Percentiles rank a stretch among this genome's conserved stretches.
These are phyloP conservation scores for Pseudopodoces humilis DNA, from an alignment of 2,113 vertebrate species.

Conservation along the genomic window DNA sequence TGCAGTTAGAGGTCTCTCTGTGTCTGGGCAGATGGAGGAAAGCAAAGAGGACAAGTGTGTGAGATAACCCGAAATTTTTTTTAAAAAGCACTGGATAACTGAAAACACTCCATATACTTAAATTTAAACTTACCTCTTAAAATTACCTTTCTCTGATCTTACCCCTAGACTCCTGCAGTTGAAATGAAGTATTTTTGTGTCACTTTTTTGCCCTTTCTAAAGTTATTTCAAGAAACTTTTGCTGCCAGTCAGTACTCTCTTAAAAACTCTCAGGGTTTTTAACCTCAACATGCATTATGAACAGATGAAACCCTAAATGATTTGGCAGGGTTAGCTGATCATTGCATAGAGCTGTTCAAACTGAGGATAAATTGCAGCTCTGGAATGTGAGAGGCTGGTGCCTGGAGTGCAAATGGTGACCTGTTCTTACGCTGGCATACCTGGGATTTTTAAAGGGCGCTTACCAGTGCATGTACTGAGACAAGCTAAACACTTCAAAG, in stretches of 20 bases:
- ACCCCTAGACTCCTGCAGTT: constrained; percentile 12
- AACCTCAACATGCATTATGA: constrained; percentile 7
- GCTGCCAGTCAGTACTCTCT: constrained; percentile 25
- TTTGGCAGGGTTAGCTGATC: constrained; percentile 26
- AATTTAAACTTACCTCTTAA: constrained; percentile 53
- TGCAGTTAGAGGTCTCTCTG: constrained; percentile 39
- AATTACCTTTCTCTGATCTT: constrained; percentile 1
- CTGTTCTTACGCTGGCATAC: background rate
- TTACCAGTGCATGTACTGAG: background rate
- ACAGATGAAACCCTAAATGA: constrained; percentile 44
- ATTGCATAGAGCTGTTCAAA: constrained; percentile 1
- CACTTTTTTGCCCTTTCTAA: constrained; percentile 38
- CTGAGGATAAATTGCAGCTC: constrained; percentile 14
- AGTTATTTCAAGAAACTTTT: constrained; percentile 26
- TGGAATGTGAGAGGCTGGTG: constrained; percentile 13
- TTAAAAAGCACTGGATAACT: constrained; percentile 67
- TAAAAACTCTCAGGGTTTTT: constrained; percentile 66
- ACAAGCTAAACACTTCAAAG: constrained; percentile 26
- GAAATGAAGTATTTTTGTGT: constrained; percentile 65
- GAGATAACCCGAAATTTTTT: constrained; percentile 6
- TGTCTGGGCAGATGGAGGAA: constrained; percentile 53
- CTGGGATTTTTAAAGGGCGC: constrained; percentile 17
- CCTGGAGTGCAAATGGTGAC: constrained; percentile 16
- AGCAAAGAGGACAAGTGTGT: constrained; percentile 55
- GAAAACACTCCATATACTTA: constrained; percentile 54